Evolutionary conservation across 2,797 vertebrate species (phyloP), one percentile per base, ranked within the genome.

Genomic region (Sebastes variabilis): DNA sequence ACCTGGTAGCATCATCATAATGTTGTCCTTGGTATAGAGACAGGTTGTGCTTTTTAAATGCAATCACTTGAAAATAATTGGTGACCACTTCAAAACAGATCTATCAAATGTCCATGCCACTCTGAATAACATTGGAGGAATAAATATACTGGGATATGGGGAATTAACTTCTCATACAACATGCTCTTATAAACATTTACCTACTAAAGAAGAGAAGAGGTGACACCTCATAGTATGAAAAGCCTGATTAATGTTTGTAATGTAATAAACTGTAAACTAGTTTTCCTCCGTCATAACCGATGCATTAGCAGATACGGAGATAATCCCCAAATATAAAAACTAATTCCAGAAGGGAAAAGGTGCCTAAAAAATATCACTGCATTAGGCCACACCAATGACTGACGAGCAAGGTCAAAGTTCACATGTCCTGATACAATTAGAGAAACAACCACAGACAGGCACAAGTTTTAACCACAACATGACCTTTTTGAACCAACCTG

Each of bases 391-490:
- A 93, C 87, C 81, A 83, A 93, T 82, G 89, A 91, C 78, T 91
- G 91, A 92, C 75, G 56, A 94, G 93, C 87, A 90, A 90, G 87
- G 86, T 93, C 89, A 93, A 93, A 88, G 90, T 90, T 94, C 87
- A 90, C 85, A 92, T 80, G 90, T 94, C 93, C 94, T 84, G 92
- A 88, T 87, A 96, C 93, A 95, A 61, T 88, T 83, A 93, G 64
- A 94, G 85, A 92, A 87, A 96, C 88, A 85, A 93, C 87, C 91
- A 96, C 94, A 95, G 79, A 96, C 95, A 94, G 95, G 95, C 95
- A 96, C 94, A 84, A 93, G 91, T 94, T 94, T 93, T 86, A 91
- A 95, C 90, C 91, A 95, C 94, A 88, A 94, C 77, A 86, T 86
- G 86, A 91, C 81, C 87, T 85, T 77, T 84, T 80, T 70, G 61